These are phyloP conservation scores for Luehdorfia chinensis DNA, from an alignment of 1,140 invertebrate genomes.

Conservation along the genomic window DNA sequence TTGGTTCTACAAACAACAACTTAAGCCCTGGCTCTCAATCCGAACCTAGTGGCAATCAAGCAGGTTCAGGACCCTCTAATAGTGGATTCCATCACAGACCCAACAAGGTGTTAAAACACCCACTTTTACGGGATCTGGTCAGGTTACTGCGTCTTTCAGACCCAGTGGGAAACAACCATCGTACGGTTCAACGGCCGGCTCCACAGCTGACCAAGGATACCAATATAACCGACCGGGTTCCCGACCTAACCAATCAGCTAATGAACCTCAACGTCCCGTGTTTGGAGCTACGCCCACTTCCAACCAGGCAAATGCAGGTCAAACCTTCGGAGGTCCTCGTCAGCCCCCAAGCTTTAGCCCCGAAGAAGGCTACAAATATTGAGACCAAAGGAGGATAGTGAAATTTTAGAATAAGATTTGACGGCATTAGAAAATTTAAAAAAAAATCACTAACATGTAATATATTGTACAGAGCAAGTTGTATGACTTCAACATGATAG, in stretches of 20 bases:
- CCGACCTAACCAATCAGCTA: conserved; percentile 1
- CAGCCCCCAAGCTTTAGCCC: conserved; percentile 63
- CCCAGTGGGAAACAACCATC: conserved; percentile 1
- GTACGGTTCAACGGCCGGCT: conserved; percentile 1
- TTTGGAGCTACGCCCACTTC: background rate
- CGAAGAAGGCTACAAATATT: conserved; percentile 68
- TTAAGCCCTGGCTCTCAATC: too few species aligned
- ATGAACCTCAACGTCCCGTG: background rate
- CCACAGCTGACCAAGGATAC: conserved; percentile 14
- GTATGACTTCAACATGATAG: background rate
- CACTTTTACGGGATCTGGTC: background rate
- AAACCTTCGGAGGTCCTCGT: conserved; percentile 45
- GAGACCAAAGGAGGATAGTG: conserved; percentile 38
- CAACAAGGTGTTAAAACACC: background rate
- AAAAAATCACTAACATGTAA: conserved; percentile 8
- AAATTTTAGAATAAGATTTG: conserved; percentile 12
- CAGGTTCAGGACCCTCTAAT: background rate
- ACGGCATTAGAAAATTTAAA: conserved; percentile 7
- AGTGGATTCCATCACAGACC: background rate
- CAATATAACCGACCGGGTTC: conserved; percentile 20
- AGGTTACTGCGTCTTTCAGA: background rate
- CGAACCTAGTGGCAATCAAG: background rate
- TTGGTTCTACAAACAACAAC: too few species aligned
- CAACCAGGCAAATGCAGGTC: conserved; percentile 1
- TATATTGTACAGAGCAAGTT: background rate